Conservation (phyloP, 2,888 invertebrate species). For the Agonopterix alstromeriana region DNA sequence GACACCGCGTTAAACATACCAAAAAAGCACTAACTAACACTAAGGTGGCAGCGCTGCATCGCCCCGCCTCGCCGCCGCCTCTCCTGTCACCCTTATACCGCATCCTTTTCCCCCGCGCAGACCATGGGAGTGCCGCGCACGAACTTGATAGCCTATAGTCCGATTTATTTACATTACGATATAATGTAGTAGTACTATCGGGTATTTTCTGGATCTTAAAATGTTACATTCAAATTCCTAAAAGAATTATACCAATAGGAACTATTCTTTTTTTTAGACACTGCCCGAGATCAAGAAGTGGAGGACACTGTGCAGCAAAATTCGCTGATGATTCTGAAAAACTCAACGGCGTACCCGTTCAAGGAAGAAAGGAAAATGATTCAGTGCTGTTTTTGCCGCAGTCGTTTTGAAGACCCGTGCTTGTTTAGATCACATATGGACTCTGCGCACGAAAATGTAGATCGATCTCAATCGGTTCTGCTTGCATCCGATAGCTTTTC, state of each 20-base stretch:
- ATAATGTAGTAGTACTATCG: no score
- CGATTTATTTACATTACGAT: no score
- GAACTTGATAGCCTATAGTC: no score
- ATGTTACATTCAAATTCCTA: no score
- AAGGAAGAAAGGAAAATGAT: conserved; percentile 11
- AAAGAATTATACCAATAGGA: background rate
- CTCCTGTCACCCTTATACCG: no score
- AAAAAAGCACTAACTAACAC: no score
- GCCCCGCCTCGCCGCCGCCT: no score
- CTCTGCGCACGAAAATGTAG: conserved; percentile 31
- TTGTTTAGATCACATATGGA: conserved; percentile 44
- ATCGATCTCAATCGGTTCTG: conserved; percentile 31
- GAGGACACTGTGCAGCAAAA: conserved; percentile 9
- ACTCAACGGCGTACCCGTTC: conserved; percentile 24
- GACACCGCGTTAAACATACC: no score
- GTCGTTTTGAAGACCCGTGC: conserved; percentile 34
- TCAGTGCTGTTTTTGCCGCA: conserved; percentile 49
- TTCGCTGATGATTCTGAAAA: conserved; percentile 14
- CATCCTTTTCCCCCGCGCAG: no score
- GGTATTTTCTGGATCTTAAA: no score
- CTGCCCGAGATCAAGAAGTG: conserved; percentile 4
- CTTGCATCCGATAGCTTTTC: conserved; percentile 13
- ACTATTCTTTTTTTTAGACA: conserved; percentile 2
- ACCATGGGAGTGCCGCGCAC: no score
- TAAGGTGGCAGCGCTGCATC: no score